Conservation (phyloP, 92 coral and sea anemone species). For the Anthopleura xanthogrammica region DNA sequence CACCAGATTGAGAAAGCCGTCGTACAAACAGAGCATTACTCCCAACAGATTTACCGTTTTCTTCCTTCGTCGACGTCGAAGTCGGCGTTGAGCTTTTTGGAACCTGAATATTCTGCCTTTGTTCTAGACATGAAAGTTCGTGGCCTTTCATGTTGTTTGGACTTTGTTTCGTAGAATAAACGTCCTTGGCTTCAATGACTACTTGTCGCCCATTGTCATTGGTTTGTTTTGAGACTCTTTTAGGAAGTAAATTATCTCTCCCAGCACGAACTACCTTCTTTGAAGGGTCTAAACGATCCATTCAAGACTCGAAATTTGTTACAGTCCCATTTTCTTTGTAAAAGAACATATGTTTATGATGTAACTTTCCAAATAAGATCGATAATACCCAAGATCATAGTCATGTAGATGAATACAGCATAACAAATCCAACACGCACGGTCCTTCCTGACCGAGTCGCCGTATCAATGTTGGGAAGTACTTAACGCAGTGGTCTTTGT, state of each 20-base stretch:
- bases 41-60: not conserved
- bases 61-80: not conserved
- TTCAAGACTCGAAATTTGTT: not conserved
- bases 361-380: not conserved
- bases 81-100: not conserved
- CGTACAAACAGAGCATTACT: constrained; percentile 1
- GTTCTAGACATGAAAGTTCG: not conserved
- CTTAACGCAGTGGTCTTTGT: not conserved
- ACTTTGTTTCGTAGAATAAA: constrained; percentile 2
- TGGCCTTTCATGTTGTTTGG: not conserved
- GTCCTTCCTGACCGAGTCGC: not conserved
- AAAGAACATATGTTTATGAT: constrained; percentile 10
- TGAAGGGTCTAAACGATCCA: constrained; percentile 30
- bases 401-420: not conserved
- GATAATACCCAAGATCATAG: not conserved
- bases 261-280: constrained; percentile 22
- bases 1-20: constrained; percentile 36
- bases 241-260: constrained; percentile 26
- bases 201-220: not conserved
- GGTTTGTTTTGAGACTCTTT: constrained; percentile 27
- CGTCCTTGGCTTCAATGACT: constrained; percentile 15
- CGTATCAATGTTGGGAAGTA: constrained; percentile 6
- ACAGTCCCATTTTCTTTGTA: not conserved
- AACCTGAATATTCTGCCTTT: not conserved
- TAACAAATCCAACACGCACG: not conserved